Percentiles rank a stretch among this genome's conserved stretches.
phyloP scores from a whole-genome alignment of 2,797 vertebrate species.

The Benthosema pterotum region DNA sequence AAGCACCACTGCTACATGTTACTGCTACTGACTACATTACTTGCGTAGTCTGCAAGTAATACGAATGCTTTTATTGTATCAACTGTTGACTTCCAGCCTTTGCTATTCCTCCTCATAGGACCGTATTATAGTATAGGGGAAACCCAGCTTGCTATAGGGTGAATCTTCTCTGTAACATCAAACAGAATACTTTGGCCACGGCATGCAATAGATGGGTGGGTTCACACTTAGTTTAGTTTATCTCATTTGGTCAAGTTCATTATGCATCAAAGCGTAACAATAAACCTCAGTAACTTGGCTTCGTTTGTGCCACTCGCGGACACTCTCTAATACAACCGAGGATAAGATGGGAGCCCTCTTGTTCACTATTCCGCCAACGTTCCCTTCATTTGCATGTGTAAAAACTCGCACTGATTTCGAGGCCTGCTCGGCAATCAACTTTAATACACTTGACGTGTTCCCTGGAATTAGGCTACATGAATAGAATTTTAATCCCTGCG shows the following conservation, averaged over 20 bases:
- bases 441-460: constrained; percentile 45
- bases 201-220: constrained; percentile 21
- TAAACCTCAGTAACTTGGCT: constrained; percentile 16
- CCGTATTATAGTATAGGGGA: neutral
- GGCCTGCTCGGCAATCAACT: constrained; percentile 23
- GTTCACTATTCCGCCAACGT: constrained; percentile 14
- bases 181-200: constrained; percentile 20
- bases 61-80: too few species aligned
- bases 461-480: constrained; percentile 47
- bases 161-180: constrained; percentile 21
- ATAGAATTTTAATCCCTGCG: constrained; percentile 46
- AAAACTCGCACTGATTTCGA: constrained; percentile 24
- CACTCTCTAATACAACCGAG: constrained; percentile 32
- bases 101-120: too few species aligned
- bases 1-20: too few species aligned
- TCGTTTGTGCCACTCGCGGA: constrained; percentile 12
- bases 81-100: too few species aligned
- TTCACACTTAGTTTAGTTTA: too few species aligned
- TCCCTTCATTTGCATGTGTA: constrained; percentile 33
- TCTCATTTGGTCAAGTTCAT: too few species aligned
- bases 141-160: constrained; percentile 11
- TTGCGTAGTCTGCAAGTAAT: too few species aligned
- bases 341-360: constrained; percentile 13
- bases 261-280: constrained; percentile 43
- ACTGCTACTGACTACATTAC: too few species aligned